A percentile compares a stretch with the other conserved stretches of the same genome.
These are phyloP conservation scores for Phrynocephalus forsythii DNA, from an alignment of 2,797 vertebrate species.

Conservation along the genomic window DNA sequence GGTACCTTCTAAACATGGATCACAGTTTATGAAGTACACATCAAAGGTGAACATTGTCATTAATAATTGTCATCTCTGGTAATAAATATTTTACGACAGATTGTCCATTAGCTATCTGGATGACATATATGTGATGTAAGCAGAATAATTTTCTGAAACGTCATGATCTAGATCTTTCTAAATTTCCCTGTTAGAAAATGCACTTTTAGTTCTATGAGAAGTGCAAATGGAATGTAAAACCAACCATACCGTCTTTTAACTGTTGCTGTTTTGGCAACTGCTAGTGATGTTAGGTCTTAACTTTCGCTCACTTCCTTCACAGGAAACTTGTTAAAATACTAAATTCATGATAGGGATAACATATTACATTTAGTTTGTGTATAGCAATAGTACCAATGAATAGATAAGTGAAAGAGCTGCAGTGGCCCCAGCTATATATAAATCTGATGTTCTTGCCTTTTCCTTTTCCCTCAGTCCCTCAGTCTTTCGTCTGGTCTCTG, in stretches of 20 bases:
- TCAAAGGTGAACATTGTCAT: neutral
- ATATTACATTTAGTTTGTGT: neutral
- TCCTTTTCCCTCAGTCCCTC: neutral
- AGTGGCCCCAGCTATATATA: constrained; percentile 75
- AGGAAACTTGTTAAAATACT: constrained; percentile 25
- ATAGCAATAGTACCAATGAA: neutral
- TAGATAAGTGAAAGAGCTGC: constrained; percentile 60
- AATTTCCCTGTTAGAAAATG: constrained; percentile 32
- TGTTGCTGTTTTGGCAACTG: constrained; percentile 17
- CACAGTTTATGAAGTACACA: neutral
- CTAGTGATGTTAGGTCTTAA: neutral
- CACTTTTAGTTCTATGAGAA: constrained; percentile 14
- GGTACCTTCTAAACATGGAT: neutral
- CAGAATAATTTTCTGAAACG: neutral
- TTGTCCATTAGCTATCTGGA: neutral
- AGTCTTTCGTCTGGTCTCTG: neutral
- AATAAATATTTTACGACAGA: neutral
- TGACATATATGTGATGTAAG: neutral
- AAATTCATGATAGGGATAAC: neutral
- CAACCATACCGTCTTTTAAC: constrained; percentile 5
- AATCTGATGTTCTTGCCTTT: neutral
- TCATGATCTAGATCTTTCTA: constrained; percentile 47
- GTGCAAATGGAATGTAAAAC: neutral
- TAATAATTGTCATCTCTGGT: neutral
- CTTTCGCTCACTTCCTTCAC: constrained; percentile 19